Evolutionary conservation across 2,888 invertebrate species (phyloP), one percentile per base, ranked within the genome.

Genomic region (Ophion ventricosus): DNA sequence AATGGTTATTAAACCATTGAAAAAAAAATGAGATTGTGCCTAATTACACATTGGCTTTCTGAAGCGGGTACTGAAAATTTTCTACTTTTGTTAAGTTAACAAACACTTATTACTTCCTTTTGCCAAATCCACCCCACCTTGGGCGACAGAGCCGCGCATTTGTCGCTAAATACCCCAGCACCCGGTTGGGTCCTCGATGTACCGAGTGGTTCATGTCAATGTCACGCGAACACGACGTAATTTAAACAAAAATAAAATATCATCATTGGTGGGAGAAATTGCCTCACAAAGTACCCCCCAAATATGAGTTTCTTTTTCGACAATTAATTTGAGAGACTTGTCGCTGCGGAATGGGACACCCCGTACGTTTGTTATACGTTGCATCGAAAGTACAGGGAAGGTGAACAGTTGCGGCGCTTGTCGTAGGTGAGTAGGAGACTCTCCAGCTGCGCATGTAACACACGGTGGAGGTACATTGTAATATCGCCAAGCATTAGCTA

Each of bases 31-130:
- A n/a, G n/a, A n/a, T n/a, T n/a, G n/a, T n/a, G n/a, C n/a, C n/a
- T n/a, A n/a, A n/a, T n/a, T n/a, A n/a, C n/a, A n/a, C n/a, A n/a
- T n/a, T n/a, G n/a, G n/a, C n/a, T n/a, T n/a, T n/a, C n/a, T n/a
- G n/a, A n/a, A n/a, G n/a, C n/a, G n/a, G n/a, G n/a, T n/a, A n/a
- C n/a, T n/a, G n/a, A n/a, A n/a, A n/a, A n/a, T n/a, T n/a, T n/a
- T n/a, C n/a, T n/a, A n/a, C n/a, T n/a, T n/a, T n/a, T n/a, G n/a
- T n/a, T n/a, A n/a, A n/a, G n/a, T n/a, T n/a, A n/a, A n/a, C n/a
- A n/a, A n/a, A n/a, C n/a, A n/a, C n/a, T n/a, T 35, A 35, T 77
- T 82, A 67, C 82, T 77, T 73, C 77, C 67, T 77, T 82, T 77
- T 54, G 67, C 54, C 67, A 67, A 73, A 82, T 73, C 67, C 66